Base-by-base conservation (phyloP, 2,888 invertebrate species). In the Dasypogon diadema region DNA sequence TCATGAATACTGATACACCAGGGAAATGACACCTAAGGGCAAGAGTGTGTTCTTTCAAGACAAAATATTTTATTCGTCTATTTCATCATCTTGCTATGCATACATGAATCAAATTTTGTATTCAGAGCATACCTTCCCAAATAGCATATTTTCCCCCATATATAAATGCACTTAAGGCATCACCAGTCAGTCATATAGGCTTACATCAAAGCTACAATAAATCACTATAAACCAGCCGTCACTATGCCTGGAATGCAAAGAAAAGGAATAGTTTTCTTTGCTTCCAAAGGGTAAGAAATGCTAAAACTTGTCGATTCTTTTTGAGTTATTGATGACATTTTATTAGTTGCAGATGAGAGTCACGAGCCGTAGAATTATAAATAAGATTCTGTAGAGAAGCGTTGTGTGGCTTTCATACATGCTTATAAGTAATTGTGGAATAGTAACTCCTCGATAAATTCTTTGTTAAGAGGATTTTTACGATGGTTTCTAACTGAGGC, bases 161-260 rank as follows among this genome's bases (percentile, higher is more conserved):
- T 42, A 42, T 42, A 42, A 73, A 73, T 73, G 73, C 73, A 73
- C 73, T 73, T 73, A 73, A 56, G 73, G 42, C 73, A 73, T 58
- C 55, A 42, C 37, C 1, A 42, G 42, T 56, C 30, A 30, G 30
- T 56, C 56, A 73, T 56, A 73, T 73, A 73, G 73, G 58, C 58
- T 42, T 73, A 58, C 12, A 37, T 65, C 65, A 48, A 65, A 65
- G 48, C 37, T 46, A 24, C 46, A 21, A 65, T 65, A 65, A 65
- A 65, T 65, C 65, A 65, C 65, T 46, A 65, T 65, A 65, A 65
- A 21, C 18, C 22, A 26, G 46, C 65, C 21, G 37, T 37, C 37
- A 18, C 58, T 42, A 21, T 42, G 37, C 37, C 42, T 63, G 24
- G 22, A 63, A 63, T 63, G 63, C 21, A 60, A 10, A 37, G 63